A percentile compares a stretch with the other conserved stretches of the same genome.
Evolutionary conservation across 2,888 invertebrate genomes (phyloP).

Genomic region (Coenonympha glycerion): DNA sequence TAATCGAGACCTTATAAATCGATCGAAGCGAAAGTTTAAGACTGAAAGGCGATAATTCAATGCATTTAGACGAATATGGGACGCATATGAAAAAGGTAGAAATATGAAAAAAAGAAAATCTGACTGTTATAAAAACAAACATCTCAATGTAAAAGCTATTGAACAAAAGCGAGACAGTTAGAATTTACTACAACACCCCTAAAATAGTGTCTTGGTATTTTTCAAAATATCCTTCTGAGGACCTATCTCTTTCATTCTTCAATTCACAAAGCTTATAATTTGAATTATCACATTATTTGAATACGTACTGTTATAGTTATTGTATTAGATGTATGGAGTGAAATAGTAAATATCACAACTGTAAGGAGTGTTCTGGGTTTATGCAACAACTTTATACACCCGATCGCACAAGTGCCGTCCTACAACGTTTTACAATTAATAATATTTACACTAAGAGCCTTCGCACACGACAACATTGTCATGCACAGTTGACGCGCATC

Average conservation of each 20-base stretch:
- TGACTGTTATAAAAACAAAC: not conserved
- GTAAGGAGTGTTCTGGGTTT: slow-evolving; percentile 1
- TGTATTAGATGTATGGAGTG: no score
- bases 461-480: not conserved
- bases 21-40: slow-evolving; percentile 49
- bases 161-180: not conserved
- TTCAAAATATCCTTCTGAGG: not conserved
- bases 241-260: no score
- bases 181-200: not conserved
- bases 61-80: slow-evolving; percentile 39
- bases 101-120: slow-evolving; percentile 30
- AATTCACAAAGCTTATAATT: no score
- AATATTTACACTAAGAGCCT: slow-evolving; percentile 60
- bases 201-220: not conserved
- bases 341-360: no score
- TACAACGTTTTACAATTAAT: slow-evolving; percentile 38
- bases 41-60: slow-evolving; percentile 58
- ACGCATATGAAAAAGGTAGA: no score
- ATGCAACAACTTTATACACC: slow-evolving; percentile 13
- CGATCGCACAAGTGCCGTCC: slow-evolving; percentile 28
- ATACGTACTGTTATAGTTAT: no score
- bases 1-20: slow-evolving; percentile 30
- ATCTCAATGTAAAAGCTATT: not conserved
- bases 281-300: no score
- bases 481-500: no score